A percentile compares a stretch with the other conserved stretches of the same genome.
phyloP scores from a whole-genome alignment of 2,113 vertebrate species.

The Macrotis lagotis region DNA sequence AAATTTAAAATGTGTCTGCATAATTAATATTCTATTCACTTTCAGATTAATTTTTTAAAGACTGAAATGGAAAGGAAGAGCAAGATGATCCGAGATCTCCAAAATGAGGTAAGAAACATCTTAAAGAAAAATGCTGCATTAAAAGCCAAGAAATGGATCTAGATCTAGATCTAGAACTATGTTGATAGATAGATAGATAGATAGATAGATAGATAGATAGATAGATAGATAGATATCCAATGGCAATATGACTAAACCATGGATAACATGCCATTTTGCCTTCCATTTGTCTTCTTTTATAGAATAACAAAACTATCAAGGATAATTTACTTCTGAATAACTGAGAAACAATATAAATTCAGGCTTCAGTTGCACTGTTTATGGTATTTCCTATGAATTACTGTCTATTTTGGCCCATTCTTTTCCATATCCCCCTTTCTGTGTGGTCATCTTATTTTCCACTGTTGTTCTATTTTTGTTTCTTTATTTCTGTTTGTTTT shows the following conservation, averaged over 20 bases:
- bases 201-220: too few species aligned
- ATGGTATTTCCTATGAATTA: not conserved
- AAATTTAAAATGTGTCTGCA: not conserved
- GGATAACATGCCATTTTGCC: not conserved
- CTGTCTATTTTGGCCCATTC: not conserved
- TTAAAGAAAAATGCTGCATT: not conserved
- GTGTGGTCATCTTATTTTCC: not conserved
- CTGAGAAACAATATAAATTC: not conserved
- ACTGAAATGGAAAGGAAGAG: conserved; percentile 98
- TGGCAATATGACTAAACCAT: not conserved
- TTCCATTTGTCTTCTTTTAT: not conserved
- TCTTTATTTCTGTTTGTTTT: not conserved
- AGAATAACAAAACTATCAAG: not conserved
- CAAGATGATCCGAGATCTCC: conserved; percentile 97
- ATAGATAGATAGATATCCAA: not conserved
- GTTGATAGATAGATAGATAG: too few species aligned
- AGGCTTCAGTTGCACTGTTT: not conserved
- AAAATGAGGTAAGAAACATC: conserved; percentile 91
- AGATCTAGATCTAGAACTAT: too few species aligned
- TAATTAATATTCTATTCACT: conserved; percentile 64
- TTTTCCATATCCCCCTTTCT: not conserved
- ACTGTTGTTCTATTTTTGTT: not conserved
- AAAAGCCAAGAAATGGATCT: conserved; percentile 21
- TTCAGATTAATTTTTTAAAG: conserved; percentile 96
- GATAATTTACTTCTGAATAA: not conserved